Evolutionary conservation across 1,140 invertebrate genomes (phyloP), one percentile per base, ranked within the genome.

Genomic region (Halesus radiatus): DNA sequence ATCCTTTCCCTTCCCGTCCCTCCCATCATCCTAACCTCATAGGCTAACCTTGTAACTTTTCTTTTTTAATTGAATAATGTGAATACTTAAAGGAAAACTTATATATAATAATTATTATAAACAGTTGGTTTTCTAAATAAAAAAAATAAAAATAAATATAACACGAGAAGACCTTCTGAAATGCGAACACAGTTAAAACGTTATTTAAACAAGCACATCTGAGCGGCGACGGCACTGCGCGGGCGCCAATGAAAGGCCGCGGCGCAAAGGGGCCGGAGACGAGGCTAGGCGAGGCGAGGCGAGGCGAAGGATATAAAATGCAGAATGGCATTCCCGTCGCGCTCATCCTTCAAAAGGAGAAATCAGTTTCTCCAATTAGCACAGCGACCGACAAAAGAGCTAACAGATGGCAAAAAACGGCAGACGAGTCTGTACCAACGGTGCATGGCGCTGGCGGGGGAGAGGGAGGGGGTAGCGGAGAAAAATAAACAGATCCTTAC

Each of bases 321-420:
- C 56, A 18, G 56, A 60, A 20, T 3, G 56, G 56, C 23, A 60
- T 23, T 60, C 56, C n/a, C 56, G 18, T 23, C 7, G 56, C 56
- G 56, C 56, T 23, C 56, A 60, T 60, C 56, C 56, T 60, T 60
- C 56, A 60, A 60, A 60, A 60, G 56, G 56, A 50, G 23, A 66
- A 54, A 72, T 79, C 66, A 70, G 77, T 70, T 78, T 73, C 56
- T 66, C 77, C 77, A 79, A 79, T 79, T 79, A 79, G 77, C 77
- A 54, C 32, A 45, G 37, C 60, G 77, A 70, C 66, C 37, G 77
- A 54, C 77, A 79, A 54, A 79, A 54, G 77, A 79, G 37, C 62
- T 58, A 58, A 54, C 54, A 32, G 74, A 76, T 58, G 20, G 72
- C 77, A 79, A 79, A 79, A 70, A 79, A 23, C 50, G 77, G 77